A percentile compares a stretch with the other conserved stretches of the same genome.
Conservation (phyloP, 1,140 invertebrate genomes). For the Drosophila novamexicana region DNA sequence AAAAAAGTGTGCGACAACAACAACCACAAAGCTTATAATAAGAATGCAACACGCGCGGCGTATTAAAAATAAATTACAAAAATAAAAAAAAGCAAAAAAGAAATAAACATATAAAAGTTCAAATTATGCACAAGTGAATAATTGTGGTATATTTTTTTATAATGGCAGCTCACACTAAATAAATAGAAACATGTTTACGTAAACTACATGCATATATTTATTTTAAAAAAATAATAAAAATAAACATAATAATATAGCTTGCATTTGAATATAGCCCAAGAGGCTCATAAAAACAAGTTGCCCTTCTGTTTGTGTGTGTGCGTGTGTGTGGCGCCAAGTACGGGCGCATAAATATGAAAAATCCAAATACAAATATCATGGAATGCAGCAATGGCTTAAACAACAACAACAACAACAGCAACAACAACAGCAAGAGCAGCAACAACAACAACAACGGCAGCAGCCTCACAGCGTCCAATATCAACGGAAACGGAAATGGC, state of each 20-base stretch:
- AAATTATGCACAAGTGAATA: constrained; percentile 82
- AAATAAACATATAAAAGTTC: constrained; percentile 56
- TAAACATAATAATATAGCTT: constrained; percentile 49
- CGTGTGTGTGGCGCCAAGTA: constrained; percentile 65
- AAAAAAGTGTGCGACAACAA: constrained; percentile 50
- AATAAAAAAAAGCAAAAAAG: constrained; percentile 32
- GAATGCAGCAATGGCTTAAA: constrained; percentile 72
- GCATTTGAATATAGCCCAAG: constrained; percentile 77
- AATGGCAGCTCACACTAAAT: constrained; percentile 55
- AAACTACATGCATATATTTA: not conserved
- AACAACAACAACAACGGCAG: constrained; percentile 41
- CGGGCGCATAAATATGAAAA: constrained; percentile 82
- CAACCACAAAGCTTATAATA: constrained; percentile 29
- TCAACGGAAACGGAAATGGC: constrained; percentile 79
- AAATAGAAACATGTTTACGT: constrained; percentile 32
- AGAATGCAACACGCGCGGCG: constrained; percentile 23
- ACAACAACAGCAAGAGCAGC: constrained; percentile 41
- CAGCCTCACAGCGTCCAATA: constrained; percentile 53
- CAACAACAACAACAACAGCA: constrained; percentile 50
- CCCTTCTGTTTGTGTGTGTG: constrained; percentile 20
- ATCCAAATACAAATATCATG: constrained; percentile 72
- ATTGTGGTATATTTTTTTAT: constrained; percentile 66
- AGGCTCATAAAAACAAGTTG: constrained; percentile 71
- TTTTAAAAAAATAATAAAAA: constrained; percentile 31
- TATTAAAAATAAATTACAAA: constrained; percentile 46